Evolutionary conservation across 2,113 vertebrate species (phyloP), one percentile per base, ranked within the genome.

Genomic region (Coptodon rendalli): DNA sequence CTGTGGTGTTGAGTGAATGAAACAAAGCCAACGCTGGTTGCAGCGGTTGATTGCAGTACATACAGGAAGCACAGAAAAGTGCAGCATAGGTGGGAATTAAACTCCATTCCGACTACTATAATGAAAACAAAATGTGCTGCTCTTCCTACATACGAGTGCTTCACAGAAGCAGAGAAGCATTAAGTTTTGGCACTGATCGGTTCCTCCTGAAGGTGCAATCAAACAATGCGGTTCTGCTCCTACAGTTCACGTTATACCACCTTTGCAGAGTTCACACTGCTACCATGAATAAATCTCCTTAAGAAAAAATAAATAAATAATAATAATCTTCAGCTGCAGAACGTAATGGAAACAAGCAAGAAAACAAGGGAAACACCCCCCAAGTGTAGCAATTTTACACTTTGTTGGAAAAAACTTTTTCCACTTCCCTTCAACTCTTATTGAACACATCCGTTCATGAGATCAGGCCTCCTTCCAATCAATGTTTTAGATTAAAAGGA

Each of bases 1-100:
- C 91, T 93, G 82, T 78, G 85, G 89, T 81, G 86, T 81, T 86
- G 86, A 90, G 80, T 54, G 87, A 48, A 59, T 83, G 85, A 91
- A 82, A 63, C 34, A 61, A 63, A 84, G 91, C 91, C 90, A 91
- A 40, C 17, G 66, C 48, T 66, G 88, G 88, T 87, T 83, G 86
- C 90, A 90, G 83, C 12, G 87, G 84, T 84, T 93, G 89, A 91
- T 89, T 91, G 84, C 53, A 83, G 83, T 34, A 63, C 85, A 76
- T 76, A 86, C 80, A 90, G 82, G 82, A 87, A 91, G 85, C 38
- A 59, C 80, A 61, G 34, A 19, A 43, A 79, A 31, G 48, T 68
- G 81, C 38, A 17, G 66, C 59, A 57, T 68, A 90, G 53, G 22
- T 82, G 80, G 87, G 45, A 53, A 76, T 91, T 73, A 86, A 86